These are phyloP conservation scores for Hemitrygon akajei DNA, from an alignment of 2,797 vertebrate species.

Conservation along the genomic window DNA sequence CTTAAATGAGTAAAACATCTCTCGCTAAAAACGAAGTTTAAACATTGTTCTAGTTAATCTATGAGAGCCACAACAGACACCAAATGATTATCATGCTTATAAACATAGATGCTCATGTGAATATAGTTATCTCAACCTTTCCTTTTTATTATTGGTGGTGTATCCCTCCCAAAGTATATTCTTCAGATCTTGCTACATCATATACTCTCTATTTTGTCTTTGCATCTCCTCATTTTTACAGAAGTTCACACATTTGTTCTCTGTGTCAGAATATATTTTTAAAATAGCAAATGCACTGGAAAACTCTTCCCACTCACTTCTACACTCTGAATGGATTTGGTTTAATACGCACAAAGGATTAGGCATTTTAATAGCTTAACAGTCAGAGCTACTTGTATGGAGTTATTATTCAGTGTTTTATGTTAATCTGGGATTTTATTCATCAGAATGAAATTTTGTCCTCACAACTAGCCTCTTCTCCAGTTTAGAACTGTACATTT, in stretches of 20 bases:
- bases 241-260: background rate
- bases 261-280: background rate
- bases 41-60: background rate
- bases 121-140: background rate
- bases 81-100: background rate
- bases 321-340: background rate
- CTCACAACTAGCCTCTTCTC: background rate
- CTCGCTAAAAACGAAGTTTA: background rate
- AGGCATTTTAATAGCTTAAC: background rate
- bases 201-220: background rate
- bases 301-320: background rate
- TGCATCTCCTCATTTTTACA: background rate
- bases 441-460: background rate
- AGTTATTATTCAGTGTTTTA: background rate
- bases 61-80: background rate
- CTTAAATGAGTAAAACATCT: too few relatives aligned
- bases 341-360: too few relatives aligned
- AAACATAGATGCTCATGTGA: background rate
- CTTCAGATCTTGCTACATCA: background rate
- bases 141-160: background rate
- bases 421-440: background rate
- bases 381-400: background rate
- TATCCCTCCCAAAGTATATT: background rate
- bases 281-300: background rate
- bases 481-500: background rate